Conservation (phyloP, 2,113 vertebrate species). For the Piaya cayana region DNA sequence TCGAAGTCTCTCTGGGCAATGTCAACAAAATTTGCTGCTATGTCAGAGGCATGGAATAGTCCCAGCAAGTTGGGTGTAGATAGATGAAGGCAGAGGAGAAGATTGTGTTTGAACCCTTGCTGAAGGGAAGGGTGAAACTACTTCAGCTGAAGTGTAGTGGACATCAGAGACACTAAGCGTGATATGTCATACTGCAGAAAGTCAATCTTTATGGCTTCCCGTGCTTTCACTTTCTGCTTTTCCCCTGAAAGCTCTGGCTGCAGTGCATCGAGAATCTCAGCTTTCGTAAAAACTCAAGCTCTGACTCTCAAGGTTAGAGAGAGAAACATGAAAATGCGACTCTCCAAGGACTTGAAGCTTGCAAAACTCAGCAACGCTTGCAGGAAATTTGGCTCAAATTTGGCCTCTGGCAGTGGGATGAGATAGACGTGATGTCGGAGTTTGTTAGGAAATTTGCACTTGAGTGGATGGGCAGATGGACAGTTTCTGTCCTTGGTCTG, state of each 20-base stretch:
- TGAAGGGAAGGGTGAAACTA: background rate
- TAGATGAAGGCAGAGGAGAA: background rate
- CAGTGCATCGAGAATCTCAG: background rate
- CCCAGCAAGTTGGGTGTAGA: background rate
- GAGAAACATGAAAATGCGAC: background rate
- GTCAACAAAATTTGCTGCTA: fast-evolving
- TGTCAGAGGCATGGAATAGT: background rate
- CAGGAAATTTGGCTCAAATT: background rate
- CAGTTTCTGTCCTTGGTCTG: background rate
- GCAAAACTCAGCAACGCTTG: slow-evolving; percentile 27
- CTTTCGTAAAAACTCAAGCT: background rate
- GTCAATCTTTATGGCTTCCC: background rate
- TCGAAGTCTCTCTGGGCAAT: background rate
- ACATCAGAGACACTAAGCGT: fast-evolving
- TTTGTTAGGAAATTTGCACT: background rate
- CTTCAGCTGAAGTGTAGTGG: background rate
- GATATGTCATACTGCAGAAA: background rate
- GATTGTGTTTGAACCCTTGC: fast-evolving
- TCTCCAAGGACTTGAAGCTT: background rate
- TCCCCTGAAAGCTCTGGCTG: background rate
- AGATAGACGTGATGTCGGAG: background rate
- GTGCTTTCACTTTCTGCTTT: background rate
- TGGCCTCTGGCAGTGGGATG: background rate
- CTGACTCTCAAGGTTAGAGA: background rate
- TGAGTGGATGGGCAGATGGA: background rate